Evolutionary conservation across 2,888 invertebrate species (phyloP).

Genomic region (Phragmatobia fuliginosa): DNA sequence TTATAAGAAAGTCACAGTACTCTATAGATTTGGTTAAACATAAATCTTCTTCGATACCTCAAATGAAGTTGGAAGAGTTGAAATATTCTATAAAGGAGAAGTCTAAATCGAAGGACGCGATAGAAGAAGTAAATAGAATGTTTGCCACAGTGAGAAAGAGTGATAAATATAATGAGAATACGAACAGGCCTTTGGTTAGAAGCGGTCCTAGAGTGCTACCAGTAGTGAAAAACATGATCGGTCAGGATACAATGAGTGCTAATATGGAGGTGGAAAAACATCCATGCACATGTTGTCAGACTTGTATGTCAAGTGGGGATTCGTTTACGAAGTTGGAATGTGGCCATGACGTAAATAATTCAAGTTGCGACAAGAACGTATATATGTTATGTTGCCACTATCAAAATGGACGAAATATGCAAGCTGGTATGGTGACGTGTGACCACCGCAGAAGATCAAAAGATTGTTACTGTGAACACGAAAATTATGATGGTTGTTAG

Average conservation of each 20-base stretch:
- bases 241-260: slow-evolving; percentile 15
- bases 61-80: slow-evolving; percentile 79
- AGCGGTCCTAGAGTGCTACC: slow-evolving; percentile 77
- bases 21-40: slow-evolving; percentile 64
- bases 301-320: slow-evolving; percentile 73
- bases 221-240: slow-evolving; percentile 65
- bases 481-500: slow-evolving; percentile 36
- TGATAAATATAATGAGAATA: slow-evolving; percentile 44
- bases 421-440: slow-evolving; percentile 48
- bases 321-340: slow-evolving; percentile 54
- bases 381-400: slow-evolving; percentile 65
- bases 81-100: slow-evolving; percentile 72
- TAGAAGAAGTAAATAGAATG: slow-evolving; percentile 80
- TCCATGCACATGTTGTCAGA: slow-evolving; percentile 60
- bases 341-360: slow-evolving; percentile 47
- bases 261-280: slow-evolving; percentile 15
- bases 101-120: slow-evolving; percentile 71
- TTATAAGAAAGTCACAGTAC: slow-evolving; percentile 50
- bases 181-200: slow-evolving; percentile 70
- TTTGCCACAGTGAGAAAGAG: slow-evolving; percentile 71
- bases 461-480: slow-evolving; percentile 29
- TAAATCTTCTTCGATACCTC: slow-evolving; percentile 79
- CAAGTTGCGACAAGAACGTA: slow-evolving; percentile 56
- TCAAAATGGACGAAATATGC: slow-evolving; percentile 46
- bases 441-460: slow-evolving; percentile 52